These are phyloP conservation scores for Poecilia gillii DNA, from an alignment of 2,797 vertebrate genomes.

Conservation along the genomic window DNA sequence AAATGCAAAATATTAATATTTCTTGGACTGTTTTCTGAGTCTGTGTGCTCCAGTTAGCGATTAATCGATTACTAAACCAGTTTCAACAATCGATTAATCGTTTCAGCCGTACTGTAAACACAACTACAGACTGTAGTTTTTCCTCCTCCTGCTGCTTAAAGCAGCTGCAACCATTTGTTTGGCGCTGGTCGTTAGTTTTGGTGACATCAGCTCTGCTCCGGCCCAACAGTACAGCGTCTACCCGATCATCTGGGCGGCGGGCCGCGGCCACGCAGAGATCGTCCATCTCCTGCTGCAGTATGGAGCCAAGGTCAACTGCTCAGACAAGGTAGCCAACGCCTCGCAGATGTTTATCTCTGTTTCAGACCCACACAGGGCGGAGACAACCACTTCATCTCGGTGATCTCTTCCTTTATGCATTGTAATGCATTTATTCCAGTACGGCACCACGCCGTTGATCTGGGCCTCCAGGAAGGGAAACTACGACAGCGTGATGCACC, in stretches of 20 bases:
- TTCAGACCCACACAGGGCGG: slow-evolving; percentile 30
- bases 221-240: slow-evolving; percentile 95
- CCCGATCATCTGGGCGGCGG: slow-evolving; percentile 98
- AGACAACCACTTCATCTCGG: background rate
- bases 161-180: slow-evolving; percentile 24
- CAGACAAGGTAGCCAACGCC: slow-evolving; percentile 90
- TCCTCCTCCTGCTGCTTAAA: too few species aligned
- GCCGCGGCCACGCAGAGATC: slow-evolving; percentile 93
- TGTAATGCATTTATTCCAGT: slow-evolving; percentile 72
- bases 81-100: too few species aligned
- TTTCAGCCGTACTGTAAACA: background rate
- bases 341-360: slow-evolving; percentile 37
- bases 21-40: too few species aligned
- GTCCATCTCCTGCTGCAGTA: slow-evolving; percentile 91
- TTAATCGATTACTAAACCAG: too few species aligned
- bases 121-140: too few species aligned
- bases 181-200: slow-evolving; percentile 50
- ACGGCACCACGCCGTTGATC: slow-evolving; percentile 95
- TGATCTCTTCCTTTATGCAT: background rate
- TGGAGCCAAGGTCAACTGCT: slow-evolving; percentile 98
- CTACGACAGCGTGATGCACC: slow-evolving; percentile 91
- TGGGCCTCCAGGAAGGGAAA: slow-evolving; percentile 97
- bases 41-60: too few species aligned
- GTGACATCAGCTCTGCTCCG: slow-evolving; percentile 51
- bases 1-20: too few species aligned